These are phyloP conservation scores for Tyrannus savana DNA, from an alignment of 2,113 vertebrate species.

Conservation along the genomic window DNA sequence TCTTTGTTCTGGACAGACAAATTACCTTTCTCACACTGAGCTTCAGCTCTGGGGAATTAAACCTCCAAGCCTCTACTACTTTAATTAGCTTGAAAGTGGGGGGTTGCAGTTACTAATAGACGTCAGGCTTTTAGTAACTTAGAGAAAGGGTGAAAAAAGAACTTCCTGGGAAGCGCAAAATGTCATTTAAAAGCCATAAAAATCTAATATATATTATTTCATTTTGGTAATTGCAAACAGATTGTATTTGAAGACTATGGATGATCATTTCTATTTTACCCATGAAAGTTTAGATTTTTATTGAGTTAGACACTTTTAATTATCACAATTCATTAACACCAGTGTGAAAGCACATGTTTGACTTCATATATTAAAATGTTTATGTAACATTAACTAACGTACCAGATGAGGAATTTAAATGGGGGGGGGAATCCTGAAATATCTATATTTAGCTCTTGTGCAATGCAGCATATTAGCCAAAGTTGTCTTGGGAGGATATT, in stretches of 20 bases:
- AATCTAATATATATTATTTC: conserved; percentile 79
- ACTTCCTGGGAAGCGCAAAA: conserved; percentile 79
- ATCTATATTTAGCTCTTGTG: conserved; percentile 69
- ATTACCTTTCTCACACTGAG: conserved; percentile 97
- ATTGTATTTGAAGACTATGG: conserved; percentile 71
- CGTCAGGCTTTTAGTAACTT: conserved; percentile 91
- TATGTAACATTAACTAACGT: conserved; percentile 69
- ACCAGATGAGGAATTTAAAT: conserved; percentile 63
- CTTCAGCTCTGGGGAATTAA: conserved; percentile 92
- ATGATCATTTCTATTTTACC: conserved; percentile 70
- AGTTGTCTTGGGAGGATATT: conserved; percentile 59
- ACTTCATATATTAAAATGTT: conserved; percentile 63
- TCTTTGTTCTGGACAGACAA: conserved; percentile 99
- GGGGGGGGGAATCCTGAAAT: conserved; percentile 40
- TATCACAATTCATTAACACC: conserved; percentile 67
- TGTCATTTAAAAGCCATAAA: conserved; percentile 84
- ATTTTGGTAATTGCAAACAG: conserved; percentile 78
- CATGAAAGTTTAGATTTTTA: conserved; percentile 67
- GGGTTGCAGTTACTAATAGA: conserved; percentile 95
- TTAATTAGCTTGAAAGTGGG: conserved; percentile 98
- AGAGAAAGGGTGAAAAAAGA: conserved; percentile 81
- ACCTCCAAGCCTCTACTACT: conserved; percentile 92
- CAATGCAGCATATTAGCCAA: conserved; percentile 50
- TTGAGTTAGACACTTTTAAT: conserved; percentile 67
- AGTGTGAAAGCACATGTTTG: conserved; percentile 65